phyloP scores from a whole-genome alignment of 2,113 vertebrate genomes.

The Semnornis frantzii region DNA sequence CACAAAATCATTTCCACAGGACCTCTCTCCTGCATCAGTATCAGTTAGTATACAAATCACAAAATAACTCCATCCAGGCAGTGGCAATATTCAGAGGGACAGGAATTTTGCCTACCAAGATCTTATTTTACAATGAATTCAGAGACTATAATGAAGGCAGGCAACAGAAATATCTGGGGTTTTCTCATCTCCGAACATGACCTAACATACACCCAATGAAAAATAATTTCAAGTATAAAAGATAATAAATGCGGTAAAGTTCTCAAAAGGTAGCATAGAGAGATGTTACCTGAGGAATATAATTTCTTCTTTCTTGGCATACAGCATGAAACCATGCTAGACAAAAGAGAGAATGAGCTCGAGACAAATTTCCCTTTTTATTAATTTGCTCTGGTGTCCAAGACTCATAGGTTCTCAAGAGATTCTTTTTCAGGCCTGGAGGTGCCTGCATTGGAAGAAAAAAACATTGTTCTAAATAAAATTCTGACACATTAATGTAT shows the following conservation, averaged over 20 bases:
- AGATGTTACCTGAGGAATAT: constrained; percentile 90
- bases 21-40: background rate
- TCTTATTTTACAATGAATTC: background rate
- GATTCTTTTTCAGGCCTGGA: constrained; percentile 96
- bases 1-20: background rate
- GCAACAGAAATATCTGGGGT: background rate
- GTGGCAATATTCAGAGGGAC: background rate
- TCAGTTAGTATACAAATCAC: background rate
- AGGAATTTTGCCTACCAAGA: background rate
- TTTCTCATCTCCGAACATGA: background rate
- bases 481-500: background rate
- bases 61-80: background rate
- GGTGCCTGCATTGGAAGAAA: constrained; percentile 81
- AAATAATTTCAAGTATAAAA: background rate
- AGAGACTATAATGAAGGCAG: background rate
- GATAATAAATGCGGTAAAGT: background rate
- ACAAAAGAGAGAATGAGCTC: constrained; percentile 92
- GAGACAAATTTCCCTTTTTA: constrained; percentile 83
- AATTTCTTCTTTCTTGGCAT: constrained; percentile 97
- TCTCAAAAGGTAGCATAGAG: background rate
- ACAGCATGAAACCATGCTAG: constrained; percentile 98
- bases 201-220: background rate
- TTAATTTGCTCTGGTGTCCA: constrained; percentile 94
- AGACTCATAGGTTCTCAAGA: constrained; percentile 94
- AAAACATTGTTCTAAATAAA: background rate